A percentile compares a stretch with the other conserved stretches of the same genome.
Conservation (phyloP, 2,797 vertebrate genomes). For the Xerus rutilus region DNA sequence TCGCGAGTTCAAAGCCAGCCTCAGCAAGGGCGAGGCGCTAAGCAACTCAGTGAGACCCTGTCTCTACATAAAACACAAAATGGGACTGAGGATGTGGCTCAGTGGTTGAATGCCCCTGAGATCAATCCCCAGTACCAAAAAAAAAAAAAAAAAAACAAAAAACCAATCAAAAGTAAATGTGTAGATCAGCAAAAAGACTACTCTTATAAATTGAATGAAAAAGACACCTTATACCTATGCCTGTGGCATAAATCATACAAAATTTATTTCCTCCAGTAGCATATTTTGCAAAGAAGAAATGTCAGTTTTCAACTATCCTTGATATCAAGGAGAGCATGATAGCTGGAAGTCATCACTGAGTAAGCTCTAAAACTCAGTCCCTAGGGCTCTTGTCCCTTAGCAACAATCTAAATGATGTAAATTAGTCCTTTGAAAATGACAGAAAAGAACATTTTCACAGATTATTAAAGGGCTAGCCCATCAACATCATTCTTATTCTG, state of each 20-base stretch:
- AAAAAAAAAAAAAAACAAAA: no score
- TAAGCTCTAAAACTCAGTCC: conserved; percentile 30
- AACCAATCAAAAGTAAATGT: background rate
- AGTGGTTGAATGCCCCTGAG: no score
- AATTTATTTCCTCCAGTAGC: conserved; percentile 42
- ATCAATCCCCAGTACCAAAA: no score
- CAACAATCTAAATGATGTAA: background rate
- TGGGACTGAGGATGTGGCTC: no score
- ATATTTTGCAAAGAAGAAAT: conserved; percentile 17
- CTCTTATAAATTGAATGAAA: background rate
- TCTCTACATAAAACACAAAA: no score
- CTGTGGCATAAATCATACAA: conserved; percentile 19
- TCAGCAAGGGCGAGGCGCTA: no score
- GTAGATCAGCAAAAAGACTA: conserved; percentile 54
- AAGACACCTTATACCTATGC: background rate
- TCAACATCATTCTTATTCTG: background rate
- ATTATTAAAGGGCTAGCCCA: background rate
- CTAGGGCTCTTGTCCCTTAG: background rate
- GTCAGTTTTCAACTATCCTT: conserved; percentile 35
- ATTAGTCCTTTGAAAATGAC: background rate
- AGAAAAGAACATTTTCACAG: conserved; percentile 10
- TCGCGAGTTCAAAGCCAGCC: no score
- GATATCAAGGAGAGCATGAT: background rate
- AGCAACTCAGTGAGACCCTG: no score
- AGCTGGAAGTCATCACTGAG: background rate